Evolutionary conservation across 64 coral and sea anemone species (phyloP), one percentile per base, ranked within the genome.

Genomic region (Stichodactyla mertensii): DNA sequence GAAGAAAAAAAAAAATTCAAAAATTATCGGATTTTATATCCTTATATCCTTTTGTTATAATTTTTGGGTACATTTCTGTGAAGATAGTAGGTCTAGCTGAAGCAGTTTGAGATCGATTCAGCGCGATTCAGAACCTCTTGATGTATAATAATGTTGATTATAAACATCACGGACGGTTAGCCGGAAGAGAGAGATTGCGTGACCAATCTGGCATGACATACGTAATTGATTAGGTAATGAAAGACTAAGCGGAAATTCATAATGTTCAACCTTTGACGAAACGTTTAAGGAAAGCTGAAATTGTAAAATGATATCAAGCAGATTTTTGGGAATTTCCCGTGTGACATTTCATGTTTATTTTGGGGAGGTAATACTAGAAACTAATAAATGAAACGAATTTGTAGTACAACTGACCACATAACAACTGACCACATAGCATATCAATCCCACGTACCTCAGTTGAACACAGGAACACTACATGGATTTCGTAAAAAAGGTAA

Each of bases 161-260:
- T 2, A 74, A 4, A 26, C 24, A 10, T 4, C 22, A 11, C 24
- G 69, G 22, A 9, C 16, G 12, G n/a, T 13, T 4, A 69, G 52
- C 58, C 27, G 19, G 59, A 67, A 52, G 24, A 64, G 0, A 6
- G 4, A 20, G 11, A 81, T 19, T 58, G 80, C 64, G 54, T 4
- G 51, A 27, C 85, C 36, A 45, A 45, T 2, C 36, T 45, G 3
- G 36, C 36, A 12, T 24, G 57, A 24, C 64, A 83, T 27, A 61
- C 24, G 26, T 54, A 31, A 58, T 55, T 19, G 16, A 83, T 82
- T 5, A 54, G 60, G 16, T 89, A 82, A 77, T 70, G 64, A 27
- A 74, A 83, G 88, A n/a, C 69, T 28, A 57, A 77, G 69, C 80
- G 88, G 52, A 56, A 20, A 12, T 56, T 5, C 53, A 57, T 11